Evolutionary conservation across 2,797 vertebrate genomes (phyloP), one percentile per base, ranked within the genome.

Genomic region (Enteromius unitaeniatus): DNA sequence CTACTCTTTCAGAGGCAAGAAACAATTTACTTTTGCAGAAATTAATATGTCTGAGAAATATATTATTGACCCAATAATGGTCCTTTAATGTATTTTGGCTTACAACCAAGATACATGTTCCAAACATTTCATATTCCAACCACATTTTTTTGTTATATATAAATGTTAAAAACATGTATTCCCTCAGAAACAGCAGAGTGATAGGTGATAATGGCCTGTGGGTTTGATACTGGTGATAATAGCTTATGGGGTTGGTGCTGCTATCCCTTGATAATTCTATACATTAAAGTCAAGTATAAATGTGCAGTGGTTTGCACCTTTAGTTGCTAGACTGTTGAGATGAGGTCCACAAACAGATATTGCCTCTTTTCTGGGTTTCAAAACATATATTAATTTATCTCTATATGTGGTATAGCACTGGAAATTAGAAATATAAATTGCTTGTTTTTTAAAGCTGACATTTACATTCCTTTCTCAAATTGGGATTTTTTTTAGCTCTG

Each of bases 221-320:
- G 78, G 83, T n/a, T 75, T 84, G 79, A 49, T 78, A 60, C 83
- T 85, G 78, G 40, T 73, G 55, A 78, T 78, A 62, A 78, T 78
- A 78, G 55, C 75, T 40, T 64, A 78, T 70, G 78, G 76, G 76
- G 26, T 74, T 84, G 74, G 21, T 67, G 47, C 85, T 84, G 68
- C 17, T 40, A 70, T 83, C 75, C 78, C 69, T 26, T 78, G 65
- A 75, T 65, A 53, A 81, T 72, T 64, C 40, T 64, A 11, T 78
- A 74, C 70, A 83, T 79, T 79, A 88, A 79, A 74, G 65, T 83
- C 81, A 45, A 45, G 37, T 47, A 60, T 45, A 78, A 87, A 85
- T 83, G 72, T 65, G 45, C 79, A 79, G 53, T 68, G 70, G 64
- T 80, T 86, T 85, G 78, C 74, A 79, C 68, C 75, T 79, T 55